phyloP scores from a whole-genome alignment of 2,113 vertebrate species.

The Monopterus albus region DNA sequence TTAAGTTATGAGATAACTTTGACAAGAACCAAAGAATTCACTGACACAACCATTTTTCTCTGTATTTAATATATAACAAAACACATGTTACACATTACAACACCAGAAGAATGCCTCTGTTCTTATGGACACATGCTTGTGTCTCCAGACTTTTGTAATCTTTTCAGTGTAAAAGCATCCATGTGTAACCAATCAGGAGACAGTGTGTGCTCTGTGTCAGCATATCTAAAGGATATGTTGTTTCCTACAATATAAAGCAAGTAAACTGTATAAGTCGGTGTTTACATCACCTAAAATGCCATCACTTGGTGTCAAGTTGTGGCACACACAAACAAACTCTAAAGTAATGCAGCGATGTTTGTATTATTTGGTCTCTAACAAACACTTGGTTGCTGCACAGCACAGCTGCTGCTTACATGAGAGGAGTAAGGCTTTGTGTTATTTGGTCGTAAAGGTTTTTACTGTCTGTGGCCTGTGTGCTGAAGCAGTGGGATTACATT shows the following conservation, averaged over 20 bases:
- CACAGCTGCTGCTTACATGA: constrained; percentile 41
- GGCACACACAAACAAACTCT: constrained; percentile 9
- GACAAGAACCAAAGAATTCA: constrained; percentile 38
- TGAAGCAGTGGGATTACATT: constrained; percentile 52
- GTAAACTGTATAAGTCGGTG: constrained; percentile 38
- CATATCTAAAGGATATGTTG: constrained; percentile 36
- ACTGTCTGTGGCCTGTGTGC: constrained; percentile 29
- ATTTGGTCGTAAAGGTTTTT: constrained; percentile 58
- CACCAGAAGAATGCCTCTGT: constrained; percentile 65
- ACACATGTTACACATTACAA: constrained; percentile 63
- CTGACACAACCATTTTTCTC: constrained; percentile 38
- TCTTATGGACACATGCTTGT: constrained; percentile 49
- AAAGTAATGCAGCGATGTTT: constrained; percentile 14
- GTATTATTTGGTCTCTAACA: constrained; percentile 58
- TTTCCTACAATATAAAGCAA: constrained; percentile 37
- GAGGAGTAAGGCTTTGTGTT: constrained; percentile 37
- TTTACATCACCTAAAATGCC: constrained; percentile 31
- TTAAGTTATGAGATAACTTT: constrained; percentile 30
- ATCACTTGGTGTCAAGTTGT: constrained; percentile 19
- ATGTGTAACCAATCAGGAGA: constrained; percentile 53
- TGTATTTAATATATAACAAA: constrained; percentile 74
- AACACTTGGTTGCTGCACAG: constrained; percentile 35
- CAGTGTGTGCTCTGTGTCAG: constrained; percentile 45
- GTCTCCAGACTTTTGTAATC: constrained; percentile 47
- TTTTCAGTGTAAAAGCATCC: constrained; percentile 58